Evolutionary conservation across 2,797 vertebrate species (phyloP).

Genomic region (Argyrosomus regius): DNA sequence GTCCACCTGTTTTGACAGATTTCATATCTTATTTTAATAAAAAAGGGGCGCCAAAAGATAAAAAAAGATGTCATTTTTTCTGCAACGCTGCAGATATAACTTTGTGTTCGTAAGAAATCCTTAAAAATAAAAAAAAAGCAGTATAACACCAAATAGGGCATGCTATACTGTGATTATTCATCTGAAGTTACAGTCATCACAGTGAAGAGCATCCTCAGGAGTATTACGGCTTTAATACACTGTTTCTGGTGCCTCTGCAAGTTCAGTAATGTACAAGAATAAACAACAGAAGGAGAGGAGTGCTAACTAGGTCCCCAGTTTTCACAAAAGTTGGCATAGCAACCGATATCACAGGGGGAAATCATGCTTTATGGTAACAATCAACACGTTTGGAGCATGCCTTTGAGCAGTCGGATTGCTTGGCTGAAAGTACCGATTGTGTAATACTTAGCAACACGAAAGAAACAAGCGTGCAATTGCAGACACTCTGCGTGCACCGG

Average conservation of each 20-base stretch:
- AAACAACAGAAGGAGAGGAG: conserved; percentile 47
- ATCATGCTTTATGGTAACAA: conserved; percentile 54
- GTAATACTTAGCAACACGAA: conserved; percentile 49
- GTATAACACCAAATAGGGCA: conserved; percentile 9
- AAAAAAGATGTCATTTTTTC: neutral
- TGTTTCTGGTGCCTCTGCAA: conserved; percentile 55
- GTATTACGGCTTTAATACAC: conserved; percentile 37
- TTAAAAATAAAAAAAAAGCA: conserved; percentile 18
- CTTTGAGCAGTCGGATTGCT: conserved; percentile 41
- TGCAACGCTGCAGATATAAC: neutral
- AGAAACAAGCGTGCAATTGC: conserved; percentile 27
- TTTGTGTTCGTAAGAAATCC: neutral
- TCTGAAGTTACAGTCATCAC: conserved; percentile 38
- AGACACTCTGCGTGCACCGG: neutral
- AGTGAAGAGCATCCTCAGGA: conserved; percentile 37
- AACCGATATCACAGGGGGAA: conserved; percentile 54
- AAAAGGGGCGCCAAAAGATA: neutral
- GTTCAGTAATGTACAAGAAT: conserved; percentile 52
- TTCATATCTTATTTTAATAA: neutral
- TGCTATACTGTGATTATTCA: conserved; percentile 40
- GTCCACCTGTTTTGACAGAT: neutral
- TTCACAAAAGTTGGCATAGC: conserved; percentile 71
- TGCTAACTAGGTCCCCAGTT: conserved; percentile 58
- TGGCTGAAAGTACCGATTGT: conserved; percentile 30
- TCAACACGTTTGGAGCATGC: conserved; percentile 55